These are phyloP conservation scores for Drosophila pseudoobscura DNA, from an alignment of 1,140 invertebrate genomes.

Conservation along the genomic window DNA sequence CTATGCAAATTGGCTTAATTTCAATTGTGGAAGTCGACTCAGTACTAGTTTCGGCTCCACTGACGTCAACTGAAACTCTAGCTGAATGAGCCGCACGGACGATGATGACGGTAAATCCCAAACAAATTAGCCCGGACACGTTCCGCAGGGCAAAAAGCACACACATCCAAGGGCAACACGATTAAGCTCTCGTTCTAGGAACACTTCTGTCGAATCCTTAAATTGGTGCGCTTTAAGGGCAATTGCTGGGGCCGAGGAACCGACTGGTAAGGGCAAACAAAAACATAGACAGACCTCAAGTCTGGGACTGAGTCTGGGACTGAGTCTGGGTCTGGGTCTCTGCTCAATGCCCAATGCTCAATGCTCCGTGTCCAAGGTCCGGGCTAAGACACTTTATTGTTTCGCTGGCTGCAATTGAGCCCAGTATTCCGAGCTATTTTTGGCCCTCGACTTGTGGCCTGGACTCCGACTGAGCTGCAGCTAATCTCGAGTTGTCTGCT, in stretches of 20 bases:
- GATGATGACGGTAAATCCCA: conserved; percentile 48
- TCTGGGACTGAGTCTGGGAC: background rate
- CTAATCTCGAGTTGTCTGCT: conserved; percentile 75
- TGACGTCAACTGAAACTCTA: conserved; percentile 28
- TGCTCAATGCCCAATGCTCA: conserved; percentile 11
- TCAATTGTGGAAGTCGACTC: conserved; percentile 50
- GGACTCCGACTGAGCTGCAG: conserved; percentile 39
- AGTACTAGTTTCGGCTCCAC: conserved; percentile 26
- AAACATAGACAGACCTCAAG: conserved; percentile 27
- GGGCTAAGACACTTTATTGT: conserved; percentile 68
- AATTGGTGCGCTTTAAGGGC: conserved; percentile 33
- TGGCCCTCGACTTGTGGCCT: conserved; percentile 61
- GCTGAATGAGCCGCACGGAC: background rate
- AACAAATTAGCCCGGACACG: conserved; percentile 70
- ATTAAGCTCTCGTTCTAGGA: conserved; percentile 35
- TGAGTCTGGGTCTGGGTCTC: no score
- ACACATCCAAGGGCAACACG: conserved; percentile 15
- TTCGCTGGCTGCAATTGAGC: conserved; percentile 66
- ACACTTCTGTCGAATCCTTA: conserved; percentile 28
- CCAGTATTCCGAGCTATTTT: conserved; percentile 69
- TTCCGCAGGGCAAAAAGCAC: conserved; percentile 31
- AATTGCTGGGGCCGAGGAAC: conserved; percentile 26
- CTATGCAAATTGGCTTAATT: conserved; percentile 64
- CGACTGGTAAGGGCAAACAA: conserved; percentile 21
- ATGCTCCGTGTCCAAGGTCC: conserved; percentile 66